Conservation (phyloP, 1,140 invertebrate species). For the Orchesella cincta region DNA sequence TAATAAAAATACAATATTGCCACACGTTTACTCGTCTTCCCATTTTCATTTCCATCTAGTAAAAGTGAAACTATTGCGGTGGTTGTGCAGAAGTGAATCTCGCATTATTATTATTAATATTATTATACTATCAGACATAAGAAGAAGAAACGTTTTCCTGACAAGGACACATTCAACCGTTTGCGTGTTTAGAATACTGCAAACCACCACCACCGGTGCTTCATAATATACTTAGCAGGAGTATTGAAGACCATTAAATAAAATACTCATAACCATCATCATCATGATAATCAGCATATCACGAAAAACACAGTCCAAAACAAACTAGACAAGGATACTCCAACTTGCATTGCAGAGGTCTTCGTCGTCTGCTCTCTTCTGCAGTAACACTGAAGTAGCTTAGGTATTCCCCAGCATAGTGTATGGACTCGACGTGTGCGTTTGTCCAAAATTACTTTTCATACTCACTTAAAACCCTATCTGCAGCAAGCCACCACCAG, state of each 20-base stretch:
- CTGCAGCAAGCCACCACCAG: too few species aligned
- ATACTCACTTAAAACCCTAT: too few species aligned
- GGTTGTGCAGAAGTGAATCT: too few species aligned
- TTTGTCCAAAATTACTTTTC: too few species aligned
- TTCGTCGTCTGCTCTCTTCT: too few species aligned
- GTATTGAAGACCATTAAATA: neutral
- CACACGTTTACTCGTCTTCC: neutral
- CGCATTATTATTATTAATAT: neutral
- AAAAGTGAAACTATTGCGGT: neutral
- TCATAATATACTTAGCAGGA: neutral
- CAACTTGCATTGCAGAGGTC: too few species aligned
- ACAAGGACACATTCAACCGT: neutral
- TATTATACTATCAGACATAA: neutral
- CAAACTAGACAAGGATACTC: too few species aligned
- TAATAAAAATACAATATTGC: neutral
- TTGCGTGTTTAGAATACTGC: slow-evolving; percentile 3
- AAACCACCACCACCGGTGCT: neutral
- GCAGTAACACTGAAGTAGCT: too few species aligned
- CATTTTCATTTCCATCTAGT: neutral
- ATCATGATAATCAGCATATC: neutral
- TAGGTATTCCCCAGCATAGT: too few species aligned
- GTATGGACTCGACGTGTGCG: too few species aligned
- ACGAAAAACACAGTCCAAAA: neutral
- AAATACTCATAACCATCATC: neutral
- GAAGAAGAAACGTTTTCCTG: neutral